These are phyloP conservation scores for Porites rus DNA, from an alignment of 92 coral and sea anemone species.

Conservation along the genomic window DNA sequence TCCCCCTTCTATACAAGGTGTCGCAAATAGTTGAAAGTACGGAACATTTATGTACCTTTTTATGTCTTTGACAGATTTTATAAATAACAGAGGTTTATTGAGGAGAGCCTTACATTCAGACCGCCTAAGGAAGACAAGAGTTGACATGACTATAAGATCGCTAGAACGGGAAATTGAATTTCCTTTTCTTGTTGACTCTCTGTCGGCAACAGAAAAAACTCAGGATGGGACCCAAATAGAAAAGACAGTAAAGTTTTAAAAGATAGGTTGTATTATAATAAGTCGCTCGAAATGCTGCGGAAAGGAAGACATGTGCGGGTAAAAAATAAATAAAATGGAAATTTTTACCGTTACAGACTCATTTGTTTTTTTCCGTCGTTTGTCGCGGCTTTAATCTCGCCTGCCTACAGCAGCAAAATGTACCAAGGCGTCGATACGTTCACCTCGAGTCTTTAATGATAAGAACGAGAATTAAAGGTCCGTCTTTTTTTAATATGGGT, in stretches of 20 bases:
- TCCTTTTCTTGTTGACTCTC: neutral
- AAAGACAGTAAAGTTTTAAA: neutral
- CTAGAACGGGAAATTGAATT: too few relatives aligned
- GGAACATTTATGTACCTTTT: neutral
- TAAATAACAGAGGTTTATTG: neutral
- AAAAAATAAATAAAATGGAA: neutral
- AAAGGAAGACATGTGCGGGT: neutral
- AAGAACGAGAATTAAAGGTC: too few relatives aligned
- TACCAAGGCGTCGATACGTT: too few relatives aligned
- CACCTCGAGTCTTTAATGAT: too few relatives aligned
- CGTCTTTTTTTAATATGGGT: too few relatives aligned
- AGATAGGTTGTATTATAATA: slow-evolving; percentile 16
- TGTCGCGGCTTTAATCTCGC: too few relatives aligned
- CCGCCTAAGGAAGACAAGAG: neutral
- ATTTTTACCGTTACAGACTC: neutral
- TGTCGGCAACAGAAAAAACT: neutral
- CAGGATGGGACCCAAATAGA: neutral
- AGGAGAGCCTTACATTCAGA: neutral
- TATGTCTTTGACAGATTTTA: slow-evolving; percentile 15
- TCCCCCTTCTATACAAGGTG: too few relatives aligned
- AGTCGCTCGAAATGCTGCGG: slow-evolving; percentile 2
- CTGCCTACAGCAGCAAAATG: too few relatives aligned
- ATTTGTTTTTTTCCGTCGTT: neutral
- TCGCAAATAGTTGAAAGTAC: neutral
- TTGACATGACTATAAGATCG: neutral